Evolutionary conservation across 2,797 vertebrate species (phyloP).

Genomic region (Lycodopsis pacificus): DNA sequence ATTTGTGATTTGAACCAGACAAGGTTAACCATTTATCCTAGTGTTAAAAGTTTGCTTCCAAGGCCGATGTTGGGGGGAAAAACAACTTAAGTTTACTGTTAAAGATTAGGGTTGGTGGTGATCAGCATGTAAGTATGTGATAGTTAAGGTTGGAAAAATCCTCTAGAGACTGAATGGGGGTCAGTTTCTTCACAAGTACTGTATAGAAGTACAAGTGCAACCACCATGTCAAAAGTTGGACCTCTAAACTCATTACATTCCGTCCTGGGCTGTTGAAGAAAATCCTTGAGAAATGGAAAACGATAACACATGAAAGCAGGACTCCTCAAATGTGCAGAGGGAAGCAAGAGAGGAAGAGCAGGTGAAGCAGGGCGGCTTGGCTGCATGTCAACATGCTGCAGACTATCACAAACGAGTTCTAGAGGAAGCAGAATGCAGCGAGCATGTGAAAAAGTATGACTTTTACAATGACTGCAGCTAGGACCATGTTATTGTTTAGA

Average conservation of each 20-base stretch:
- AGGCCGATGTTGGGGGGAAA: not conserved
- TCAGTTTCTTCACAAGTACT: not conserved
- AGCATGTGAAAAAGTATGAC: not conserved
- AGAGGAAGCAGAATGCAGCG: not conserved
- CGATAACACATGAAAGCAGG: slow-evolving; percentile 10
- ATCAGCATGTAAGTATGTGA: not conserved
- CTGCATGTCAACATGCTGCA: slow-evolving; percentile 7
- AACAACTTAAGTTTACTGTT: not conserved
- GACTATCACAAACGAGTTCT: slow-evolving; percentile 8
- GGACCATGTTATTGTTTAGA: not conserved
- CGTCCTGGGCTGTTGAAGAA: not conserved
- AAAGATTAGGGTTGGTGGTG: not conserved
- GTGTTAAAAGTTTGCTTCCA: not conserved
- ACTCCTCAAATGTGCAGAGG: not conserved
- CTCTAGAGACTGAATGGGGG: slow-evolving; percentile 1
- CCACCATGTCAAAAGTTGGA: slow-evolving; percentile 17
- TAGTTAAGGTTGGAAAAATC: not conserved
- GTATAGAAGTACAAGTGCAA: not conserved
- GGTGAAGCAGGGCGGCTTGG: slow-evolving; percentile 27
- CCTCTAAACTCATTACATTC: not conserved
- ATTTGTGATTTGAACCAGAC: not conserved
- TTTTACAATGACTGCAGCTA: not conserved
- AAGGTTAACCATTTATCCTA: not conserved
- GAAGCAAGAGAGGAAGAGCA: slow-evolving; percentile 6
- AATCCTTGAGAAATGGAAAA: not conserved